Evolutionary conservation across 2,888 invertebrate genomes (phyloP).

Genomic region (Xestia sexstrigata): DNA sequence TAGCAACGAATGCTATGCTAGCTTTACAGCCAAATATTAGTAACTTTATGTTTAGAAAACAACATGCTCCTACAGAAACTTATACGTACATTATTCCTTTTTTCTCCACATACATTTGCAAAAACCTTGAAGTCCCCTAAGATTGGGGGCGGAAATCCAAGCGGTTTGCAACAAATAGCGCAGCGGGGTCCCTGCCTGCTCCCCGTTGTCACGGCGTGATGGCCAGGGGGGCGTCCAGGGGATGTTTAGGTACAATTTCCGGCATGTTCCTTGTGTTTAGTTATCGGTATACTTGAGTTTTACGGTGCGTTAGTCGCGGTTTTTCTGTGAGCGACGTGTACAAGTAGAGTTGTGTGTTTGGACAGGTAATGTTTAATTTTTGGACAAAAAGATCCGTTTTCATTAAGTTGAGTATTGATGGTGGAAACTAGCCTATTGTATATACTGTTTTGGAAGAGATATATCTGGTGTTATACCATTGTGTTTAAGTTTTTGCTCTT

Average conservation of each 20-base stretch:
- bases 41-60: background rate
- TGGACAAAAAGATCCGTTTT: background rate
- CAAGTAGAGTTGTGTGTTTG: background rate
- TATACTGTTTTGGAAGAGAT: background rate
- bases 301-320: slow-evolving; percentile 28
- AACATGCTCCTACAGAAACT: background rate
- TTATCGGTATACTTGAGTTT: slow-evolving; percentile 53
- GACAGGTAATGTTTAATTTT: background rate
- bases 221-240: slow-evolving; percentile 61
- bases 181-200: slow-evolving; percentile 74
- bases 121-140: slow-evolving; percentile 68
- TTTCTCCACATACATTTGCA: slow-evolving; percentile 10
- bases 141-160: slow-evolving; percentile 77
- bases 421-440: too few species aligned
- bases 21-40: background rate
- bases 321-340: slow-evolving; percentile 36
- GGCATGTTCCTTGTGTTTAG: slow-evolving; percentile 66
- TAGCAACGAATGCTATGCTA: background rate
- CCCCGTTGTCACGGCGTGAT: slow-evolving; percentile 71
- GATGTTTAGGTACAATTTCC: slow-evolving; percentile 67
- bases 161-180: slow-evolving; percentile 83
- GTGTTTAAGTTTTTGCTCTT: background rate
- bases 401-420: background rate
- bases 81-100: background rate
- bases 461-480: background rate